Conservation (phyloP, 2,113 vertebrate species). For the Osmerus mordax region DNA sequence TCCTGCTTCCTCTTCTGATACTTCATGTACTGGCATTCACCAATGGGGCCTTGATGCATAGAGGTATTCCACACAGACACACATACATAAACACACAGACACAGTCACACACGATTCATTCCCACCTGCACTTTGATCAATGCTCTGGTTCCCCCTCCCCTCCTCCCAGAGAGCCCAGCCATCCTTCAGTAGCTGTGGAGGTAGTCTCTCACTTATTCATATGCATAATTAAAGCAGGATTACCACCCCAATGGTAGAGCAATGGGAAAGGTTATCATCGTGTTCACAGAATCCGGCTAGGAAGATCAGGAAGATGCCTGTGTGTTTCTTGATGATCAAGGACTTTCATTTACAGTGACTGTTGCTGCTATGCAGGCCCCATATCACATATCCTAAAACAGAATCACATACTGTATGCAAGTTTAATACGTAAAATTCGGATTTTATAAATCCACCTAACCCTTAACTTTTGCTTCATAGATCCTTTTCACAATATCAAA, state of each 20-base stretch:
- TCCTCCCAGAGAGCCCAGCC: constrained; percentile 13
- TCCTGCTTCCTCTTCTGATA: constrained; percentile 10
- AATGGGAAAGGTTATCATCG: neutral
- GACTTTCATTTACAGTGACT: too few relatives aligned
- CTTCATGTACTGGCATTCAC: constrained; percentile 21
- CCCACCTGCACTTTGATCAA: constrained; percentile 36
- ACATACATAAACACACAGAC: neutral
- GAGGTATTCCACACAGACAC: constrained; percentile 14
- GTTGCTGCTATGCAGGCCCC: too few relatives aligned
- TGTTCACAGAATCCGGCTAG: too few relatives aligned
- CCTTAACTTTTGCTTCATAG: too few relatives aligned
- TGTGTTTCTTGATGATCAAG: too few relatives aligned
- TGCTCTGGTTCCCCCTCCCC: constrained; percentile 30
- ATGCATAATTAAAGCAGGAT: constrained; percentile 16
- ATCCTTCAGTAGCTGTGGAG: constrained; percentile 32
- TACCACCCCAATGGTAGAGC: neutral
- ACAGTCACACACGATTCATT: constrained; percentile 28
- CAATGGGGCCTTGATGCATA: constrained; percentile 23
- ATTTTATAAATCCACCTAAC: too few relatives aligned
- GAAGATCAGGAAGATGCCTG: too few relatives aligned
- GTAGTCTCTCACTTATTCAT: constrained; percentile 34
- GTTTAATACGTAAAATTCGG: too few relatives aligned
- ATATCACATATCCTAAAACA: too few relatives aligned
- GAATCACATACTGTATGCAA: too few relatives aligned
- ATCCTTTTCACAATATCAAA: too few relatives aligned